A percentile compares a stretch with the other conserved stretches of the same genome.
phyloP scores from a whole-genome alignment of 2,888 invertebrate species.

The Drosophila pseudotalamancana region DNA sequence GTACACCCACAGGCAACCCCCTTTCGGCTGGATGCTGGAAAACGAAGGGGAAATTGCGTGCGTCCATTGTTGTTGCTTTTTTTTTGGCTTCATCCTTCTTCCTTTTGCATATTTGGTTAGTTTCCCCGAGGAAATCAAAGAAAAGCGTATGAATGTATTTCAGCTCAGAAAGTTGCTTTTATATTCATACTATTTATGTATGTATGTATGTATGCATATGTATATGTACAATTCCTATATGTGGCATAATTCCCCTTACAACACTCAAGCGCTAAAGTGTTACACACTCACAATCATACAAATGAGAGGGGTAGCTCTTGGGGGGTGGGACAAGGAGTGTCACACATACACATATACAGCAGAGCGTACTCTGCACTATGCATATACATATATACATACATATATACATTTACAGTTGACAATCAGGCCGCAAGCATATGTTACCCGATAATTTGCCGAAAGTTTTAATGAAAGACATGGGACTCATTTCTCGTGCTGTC shows the following conservation, averaged over 20 bases:
- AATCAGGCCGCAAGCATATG: conserved; percentile 83
- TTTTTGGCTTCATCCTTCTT: neutral
- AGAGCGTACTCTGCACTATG: neutral
- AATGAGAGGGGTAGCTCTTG: conserved; percentile 16
- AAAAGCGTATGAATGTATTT: conserved; percentile 60
- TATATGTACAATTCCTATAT: neutral
- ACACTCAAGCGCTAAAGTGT: conserved; percentile 77
- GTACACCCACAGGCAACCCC: conserved; percentile 11
- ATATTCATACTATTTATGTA: conserved; percentile 60
- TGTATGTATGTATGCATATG: neutral
- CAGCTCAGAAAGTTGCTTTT: conserved; percentile 52
- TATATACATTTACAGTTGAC: conserved; percentile 51
- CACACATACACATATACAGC: no score
- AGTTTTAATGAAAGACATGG: conserved; percentile 84
- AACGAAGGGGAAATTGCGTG: conserved; percentile 52
- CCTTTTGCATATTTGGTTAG: conserved; percentile 32
- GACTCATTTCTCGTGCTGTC: conserved; percentile 81
- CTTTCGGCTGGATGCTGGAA: conserved; percentile 61
- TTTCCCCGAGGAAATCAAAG: conserved; percentile 72
- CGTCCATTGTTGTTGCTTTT: conserved; percentile 22
- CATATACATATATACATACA: neutral
- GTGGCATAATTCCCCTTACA: conserved; percentile 66
- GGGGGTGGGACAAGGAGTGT: neutral
- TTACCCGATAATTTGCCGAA: conserved; percentile 85
- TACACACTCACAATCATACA: conserved; percentile 50